Base-by-base conservation (phyloP, 2,797 vertebrate genomes). In the Neosalanx taihuensis region DNA sequence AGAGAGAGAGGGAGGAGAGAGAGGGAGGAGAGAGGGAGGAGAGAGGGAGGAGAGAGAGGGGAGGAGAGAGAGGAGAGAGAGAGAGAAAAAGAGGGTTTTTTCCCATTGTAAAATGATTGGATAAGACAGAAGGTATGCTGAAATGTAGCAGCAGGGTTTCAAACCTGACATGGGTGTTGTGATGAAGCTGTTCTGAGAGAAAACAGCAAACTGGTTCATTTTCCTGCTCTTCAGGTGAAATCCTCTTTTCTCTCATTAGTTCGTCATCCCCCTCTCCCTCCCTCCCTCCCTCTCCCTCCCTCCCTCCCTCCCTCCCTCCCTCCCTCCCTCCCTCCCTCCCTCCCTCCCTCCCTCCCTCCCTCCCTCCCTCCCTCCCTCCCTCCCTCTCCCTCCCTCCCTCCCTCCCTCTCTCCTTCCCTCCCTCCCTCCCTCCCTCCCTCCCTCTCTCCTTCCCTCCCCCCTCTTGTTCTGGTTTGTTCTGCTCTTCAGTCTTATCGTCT, bases 1-100 rank as follows among this genome's bases (percentile, higher is more conserved):
- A 79, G 61, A 73, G 72, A 69, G 64, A 31, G 41, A 72, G 68
- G 61, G 12, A 74, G 60, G 70, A 15, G 3, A 17, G 53, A 18
- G 18, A 17, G 53, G 15, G 13, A 17, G 13, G 2, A 18, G 4
- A 5, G 13, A 56, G 53, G 15, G 53, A 56, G 13, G 13, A 18
- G 53, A 5, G 53, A 15, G 53, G 15, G 3, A 18, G 53, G 4
- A 18, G 53, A 18, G 3, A 2, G 53, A 41, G 4, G 37, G 37
- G 10, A 10, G 10, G 37, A 41, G 37, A 4, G 37, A 41, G 37
- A 41, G 37, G 37, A 41, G 37, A 41, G 37, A 41, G 37, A 41
- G 37, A 41, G 53, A 17, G 53, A 64, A 46, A n/a, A 18, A 64
- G 51, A 59, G 62, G 70, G 33, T 70, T 65, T 72, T 71, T 72